Evolutionary conservation across 2,797 vertebrate species (phyloP), one percentile per base, ranked within the genome.

Genomic region (Chlorospingus flavigularis): DNA sequence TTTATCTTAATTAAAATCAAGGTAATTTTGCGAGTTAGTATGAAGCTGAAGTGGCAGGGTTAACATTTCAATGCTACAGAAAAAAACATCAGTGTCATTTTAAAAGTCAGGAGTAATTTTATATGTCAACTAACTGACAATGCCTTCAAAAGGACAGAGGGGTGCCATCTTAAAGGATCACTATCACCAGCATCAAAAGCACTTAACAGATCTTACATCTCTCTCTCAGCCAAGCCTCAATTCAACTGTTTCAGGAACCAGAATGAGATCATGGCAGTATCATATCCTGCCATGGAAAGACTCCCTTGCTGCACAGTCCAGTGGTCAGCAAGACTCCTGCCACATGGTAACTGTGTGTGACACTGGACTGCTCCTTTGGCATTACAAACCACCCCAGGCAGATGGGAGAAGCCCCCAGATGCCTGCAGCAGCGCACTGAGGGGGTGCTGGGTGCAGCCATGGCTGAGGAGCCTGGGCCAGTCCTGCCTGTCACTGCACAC

Each of bases 1-100:
- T 84, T 95, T 92, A 95, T 93, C 93, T 94, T 94, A 95, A 96
- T 96, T 96, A 92, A 96, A 94, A 96, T 96, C 95, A 66, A 92
- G 91, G 47, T 93, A 81, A 83, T 93, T 95, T 88, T 66, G 70
- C 26, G 70, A 92, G 65, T 61, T 71, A 47, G n/a, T 28, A 67
- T 15, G 57, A 85, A 91, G 53, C 26, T 71, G 33, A 89, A 94
- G 54, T 61, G 70, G 50, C 65, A 93, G 54, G 65, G 74, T 91
- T 89, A 95, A 94, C 43, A 88, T 61, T 81, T 88, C 88, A 78
- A 53, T 30, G 28, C 24, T 86, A 54, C 23, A 67, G 61, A 82
- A 76, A 92, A 63, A 82, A 40, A 48, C 63, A 37, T 51, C 51
- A 47, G 65, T 62, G 53, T n/a, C 23, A 71, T 73, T 89, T 95